phyloP scores from a whole-genome alignment of 2,797 vertebrate genomes.

The Phataginus tricuspis region DNA sequence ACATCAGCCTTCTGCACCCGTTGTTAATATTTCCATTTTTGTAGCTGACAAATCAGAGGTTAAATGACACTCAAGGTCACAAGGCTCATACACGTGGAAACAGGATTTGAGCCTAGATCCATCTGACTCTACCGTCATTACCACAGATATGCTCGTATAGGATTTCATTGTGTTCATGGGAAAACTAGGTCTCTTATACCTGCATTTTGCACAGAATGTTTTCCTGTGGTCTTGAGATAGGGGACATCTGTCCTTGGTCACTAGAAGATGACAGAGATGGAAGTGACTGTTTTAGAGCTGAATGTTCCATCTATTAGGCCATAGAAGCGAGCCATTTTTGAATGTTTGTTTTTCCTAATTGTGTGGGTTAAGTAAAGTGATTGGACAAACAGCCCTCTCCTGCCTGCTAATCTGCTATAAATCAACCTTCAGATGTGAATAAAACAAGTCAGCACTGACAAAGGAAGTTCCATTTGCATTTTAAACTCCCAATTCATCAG shows the following conservation, averaged over 20 bases:
- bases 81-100: background rate
- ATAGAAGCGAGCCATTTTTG: background rate
- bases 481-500: constrained; percentile 67
- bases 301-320: background rate
- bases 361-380: constrained; percentile 33
- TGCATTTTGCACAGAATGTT: background rate
- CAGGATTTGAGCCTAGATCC: background rate
- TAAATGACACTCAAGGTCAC: constrained; percentile 4
- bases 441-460: constrained; percentile 69
- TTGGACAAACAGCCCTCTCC: constrained; percentile 65
- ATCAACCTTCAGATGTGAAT: constrained; percentile 67
- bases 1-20: background rate
- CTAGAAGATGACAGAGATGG: background rate
- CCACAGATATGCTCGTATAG: background rate
- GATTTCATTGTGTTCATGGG: background rate
- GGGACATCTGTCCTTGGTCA: background rate
- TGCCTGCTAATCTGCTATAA: constrained; percentile 66
- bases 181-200: background rate
- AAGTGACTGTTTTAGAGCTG: constrained; percentile 1
- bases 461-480: constrained; percentile 73
- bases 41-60: background rate
- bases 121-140: background rate
- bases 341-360: constrained; percentile 43
- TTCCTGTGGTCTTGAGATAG: constrained; percentile 23
- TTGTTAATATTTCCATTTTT: background rate